These are phyloP conservation scores for Cladopsammia gracilis DNA, from an alignment of 64 coral and sea anemone species.

Conservation along the genomic window DNA sequence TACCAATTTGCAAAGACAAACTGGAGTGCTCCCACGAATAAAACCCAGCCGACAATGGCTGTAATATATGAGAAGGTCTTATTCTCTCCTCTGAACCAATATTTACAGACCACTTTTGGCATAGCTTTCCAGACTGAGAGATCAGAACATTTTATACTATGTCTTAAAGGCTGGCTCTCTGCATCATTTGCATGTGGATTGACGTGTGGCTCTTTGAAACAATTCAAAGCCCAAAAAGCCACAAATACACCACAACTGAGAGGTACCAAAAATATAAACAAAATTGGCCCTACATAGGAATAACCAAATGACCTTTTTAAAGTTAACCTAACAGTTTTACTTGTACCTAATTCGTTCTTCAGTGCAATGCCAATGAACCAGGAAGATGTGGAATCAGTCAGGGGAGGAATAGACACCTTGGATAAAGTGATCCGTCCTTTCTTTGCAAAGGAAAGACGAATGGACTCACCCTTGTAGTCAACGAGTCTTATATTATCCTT, in stretches of 20 bases:
- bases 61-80: slow-evolving; percentile 58
- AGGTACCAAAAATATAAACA: background rate
- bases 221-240: background rate
- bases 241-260: background rate
- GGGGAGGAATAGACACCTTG: slow-evolving; percentile 2
- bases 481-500: slow-evolving; percentile 15
- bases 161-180: background rate
- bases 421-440: slow-evolving; percentile 65
- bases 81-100: slow-evolving; percentile 31
- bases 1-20: slow-evolving; percentile 81
- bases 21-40: slow-evolving; percentile 74
- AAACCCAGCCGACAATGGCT: slow-evolving; percentile 57
- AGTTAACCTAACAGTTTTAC: slow-evolving; percentile 3
- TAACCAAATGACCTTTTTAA: slow-evolving; percentile 33
- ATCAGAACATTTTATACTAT: background rate
- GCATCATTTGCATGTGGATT: background rate
- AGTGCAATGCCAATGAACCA: slow-evolving; percentile 66
- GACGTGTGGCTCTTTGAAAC: slow-evolving; percentile 8
- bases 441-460: slow-evolving; percentile 49
- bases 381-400: slow-evolving; percentile 31
- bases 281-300: slow-evolving; percentile 9
- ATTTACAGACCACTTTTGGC: background rate
- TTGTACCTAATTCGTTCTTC: background rate
- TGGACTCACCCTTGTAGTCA: background rate
- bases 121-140: background rate